Evolutionary conservation across 2,888 invertebrate species (phyloP), one percentile per base, ranked within the genome.

Genomic region (Idaea aversata): DNA sequence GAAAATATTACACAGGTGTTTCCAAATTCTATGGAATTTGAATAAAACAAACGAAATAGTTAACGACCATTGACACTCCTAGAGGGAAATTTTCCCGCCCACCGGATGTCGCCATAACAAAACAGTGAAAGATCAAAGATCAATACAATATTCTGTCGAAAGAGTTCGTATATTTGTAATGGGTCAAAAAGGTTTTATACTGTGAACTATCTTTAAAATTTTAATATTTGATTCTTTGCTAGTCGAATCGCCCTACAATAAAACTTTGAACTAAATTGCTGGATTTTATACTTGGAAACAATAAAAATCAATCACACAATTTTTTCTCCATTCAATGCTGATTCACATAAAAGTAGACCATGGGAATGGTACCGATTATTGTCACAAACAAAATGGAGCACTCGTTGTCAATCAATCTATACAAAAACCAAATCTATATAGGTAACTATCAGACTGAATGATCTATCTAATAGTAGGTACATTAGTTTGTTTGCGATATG

Each of bases 1-100:
- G 47, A 47, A 47, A 47, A 47, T 7, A 47, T 47, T 13, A 47
- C 47, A 47, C 47, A 47, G 47, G 13, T 47, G 47, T 7, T 47
- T 47, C 34, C n/a, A 59, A 15, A 25, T 25, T 63, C 36, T 59
- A 36, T 35, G 38, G 38, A 63, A 38, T 36, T 63, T 16, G 59
- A 59, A 35, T 38, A 59, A 13, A 15, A 62, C 38, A 57, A 34
- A 63, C 34, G 4, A 47, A 25, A 10, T 47, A 47, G 47, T 10
- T 47, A 47, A 47, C 25, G 47, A 13, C 47, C 47, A 47, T 47
- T 47, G 47, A 47, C 47, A 7, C 47, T 10, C 47, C 7, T 47
- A 7, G 25, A 25, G 47, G 47, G 13, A 47, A 47, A 47, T 10
- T 47, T 13, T 47, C 3, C 47, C 47, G 47, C 47, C 47, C 47